Percentiles rank a stretch among this genome's conserved stretches.
Conservation (phyloP, 2,888 invertebrate genomes). For the Agriopis leucophaearia region DNA sequence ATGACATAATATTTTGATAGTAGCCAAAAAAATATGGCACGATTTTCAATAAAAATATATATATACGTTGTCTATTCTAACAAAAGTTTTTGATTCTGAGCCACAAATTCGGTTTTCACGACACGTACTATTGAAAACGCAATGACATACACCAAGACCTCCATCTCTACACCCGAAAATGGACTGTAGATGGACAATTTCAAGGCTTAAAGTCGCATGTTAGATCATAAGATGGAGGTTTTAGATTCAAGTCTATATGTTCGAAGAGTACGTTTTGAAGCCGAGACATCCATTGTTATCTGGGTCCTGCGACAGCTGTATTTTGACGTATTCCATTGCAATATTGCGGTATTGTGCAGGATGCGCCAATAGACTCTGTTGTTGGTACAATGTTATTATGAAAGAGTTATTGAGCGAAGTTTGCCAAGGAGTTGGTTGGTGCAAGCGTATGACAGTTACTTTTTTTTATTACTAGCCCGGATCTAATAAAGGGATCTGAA, state of each 20-base stretch:
- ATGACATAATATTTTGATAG: too few species aligned
- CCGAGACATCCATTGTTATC: conserved; percentile 41
- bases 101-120: conserved; percentile 45
- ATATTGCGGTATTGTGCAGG: conserved; percentile 35
- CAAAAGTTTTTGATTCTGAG: neutral
- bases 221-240: conserved; percentile 12
- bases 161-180: conserved; percentile 7
- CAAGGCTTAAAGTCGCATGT: conserved; percentile 12
- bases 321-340: conserved; percentile 42
- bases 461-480: too few species aligned
- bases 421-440: neutral
- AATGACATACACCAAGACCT: conserved; percentile 15
- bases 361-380: conserved; percentile 16
- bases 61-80: too few species aligned
- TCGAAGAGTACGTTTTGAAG: conserved; percentile 27
- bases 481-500: too few species aligned
- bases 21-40: too few species aligned
- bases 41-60: too few species aligned
- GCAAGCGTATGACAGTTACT: neutral
- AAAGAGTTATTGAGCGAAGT: neutral
- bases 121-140: conserved; percentile 46
- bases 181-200: neutral
- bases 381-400: conserved; percentile 13
- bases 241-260: conserved; percentile 9
- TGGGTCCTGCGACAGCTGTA: conserved; percentile 39